A percentile compares a stretch with the other conserved stretches of the same genome.
Conservation (phyloP, 2,888 invertebrate genomes). For the Zhuqinia jingwanae region DNA sequence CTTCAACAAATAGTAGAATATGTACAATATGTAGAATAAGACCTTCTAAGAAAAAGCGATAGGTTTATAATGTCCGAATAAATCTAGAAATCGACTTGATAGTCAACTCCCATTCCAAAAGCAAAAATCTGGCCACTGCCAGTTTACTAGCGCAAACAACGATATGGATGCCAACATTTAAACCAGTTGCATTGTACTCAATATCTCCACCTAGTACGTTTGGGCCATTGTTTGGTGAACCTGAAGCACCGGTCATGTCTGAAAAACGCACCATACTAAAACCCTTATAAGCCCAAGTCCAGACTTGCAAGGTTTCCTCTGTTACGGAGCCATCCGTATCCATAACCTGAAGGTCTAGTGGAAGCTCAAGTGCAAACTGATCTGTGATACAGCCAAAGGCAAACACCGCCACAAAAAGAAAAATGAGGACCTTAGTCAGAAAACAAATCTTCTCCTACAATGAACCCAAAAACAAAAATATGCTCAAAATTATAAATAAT, state of each 20-base stretch:
- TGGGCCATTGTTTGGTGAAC: too few relatives aligned
- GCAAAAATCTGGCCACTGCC: slow-evolving; percentile 6
- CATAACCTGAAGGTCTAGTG: slow-evolving; percentile 19
- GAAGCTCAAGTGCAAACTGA: neutral
- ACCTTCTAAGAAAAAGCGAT: too few relatives aligned
- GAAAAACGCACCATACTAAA: too few relatives aligned
- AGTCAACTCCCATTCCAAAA: slow-evolving; percentile 40
- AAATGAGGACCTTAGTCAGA: neutral
- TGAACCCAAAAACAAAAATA: too few relatives aligned
- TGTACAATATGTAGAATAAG: too few relatives aligned
- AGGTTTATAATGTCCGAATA: neutral
- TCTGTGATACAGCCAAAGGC: neutral
- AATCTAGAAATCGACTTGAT: neutral
- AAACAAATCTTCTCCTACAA: slow-evolving; percentile 12
- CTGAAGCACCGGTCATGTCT: too few relatives aligned
- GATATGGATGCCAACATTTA: slow-evolving; percentile 11
- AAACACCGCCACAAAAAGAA: neutral
- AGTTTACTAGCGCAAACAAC: slow-evolving; percentile 37
- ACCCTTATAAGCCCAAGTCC: slow-evolving; percentile 5
- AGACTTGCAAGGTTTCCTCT: neutral
- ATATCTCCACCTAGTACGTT: too few relatives aligned
- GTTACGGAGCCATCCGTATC: neutral
- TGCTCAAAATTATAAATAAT: too few relatives aligned
- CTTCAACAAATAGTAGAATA: too few relatives aligned
- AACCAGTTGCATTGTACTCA: too few relatives aligned